A percentile compares a stretch with the other conserved stretches of the same genome.
Conservation (phyloP, 1,140 invertebrate species). For the Bombus superbus region DNA sequence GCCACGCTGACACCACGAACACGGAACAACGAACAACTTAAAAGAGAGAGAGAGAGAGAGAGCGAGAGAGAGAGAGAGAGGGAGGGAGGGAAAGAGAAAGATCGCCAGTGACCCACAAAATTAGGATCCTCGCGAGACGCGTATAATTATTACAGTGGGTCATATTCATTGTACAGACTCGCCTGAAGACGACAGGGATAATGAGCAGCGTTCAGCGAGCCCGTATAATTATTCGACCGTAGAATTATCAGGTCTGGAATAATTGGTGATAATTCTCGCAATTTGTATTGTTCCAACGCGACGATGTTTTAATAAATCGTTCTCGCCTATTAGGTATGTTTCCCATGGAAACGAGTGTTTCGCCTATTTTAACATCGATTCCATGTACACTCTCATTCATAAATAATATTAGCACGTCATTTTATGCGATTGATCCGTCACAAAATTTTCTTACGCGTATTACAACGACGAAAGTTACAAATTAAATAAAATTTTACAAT, state of each 20-base stretch:
- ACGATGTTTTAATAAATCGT: neutral
- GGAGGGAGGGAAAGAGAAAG: neutral
- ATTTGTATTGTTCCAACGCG: constrained; percentile 22
- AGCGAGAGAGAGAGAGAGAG: neutral
- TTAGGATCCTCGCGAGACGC: constrained; percentile 24
- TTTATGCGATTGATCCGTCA: too few species aligned
- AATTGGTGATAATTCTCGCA: constrained; percentile 32
- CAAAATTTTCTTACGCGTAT: too few species aligned
- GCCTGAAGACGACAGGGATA: constrained; percentile 12
- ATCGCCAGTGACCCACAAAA: constrained; percentile 53
- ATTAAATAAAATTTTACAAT: too few species aligned
- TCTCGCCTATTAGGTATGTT: neutral
- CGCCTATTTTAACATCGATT: neutral
- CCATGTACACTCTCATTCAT: neutral
- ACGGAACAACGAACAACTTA: neutral
- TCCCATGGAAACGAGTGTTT: too few species aligned
- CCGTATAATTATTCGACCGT: constrained; percentile 25
- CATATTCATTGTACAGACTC: constrained; percentile 18
- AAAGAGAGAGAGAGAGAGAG: neutral
- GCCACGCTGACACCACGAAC: constrained; percentile 12
- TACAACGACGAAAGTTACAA: too few species aligned
- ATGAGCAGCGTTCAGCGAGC: neutral
- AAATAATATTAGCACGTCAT: too few species aligned
- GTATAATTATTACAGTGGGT: constrained; percentile 41
- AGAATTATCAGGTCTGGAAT: constrained; percentile 8